Conservation (phyloP, 2,113 vertebrate genomes). For the Xenopus borealis region DNA sequence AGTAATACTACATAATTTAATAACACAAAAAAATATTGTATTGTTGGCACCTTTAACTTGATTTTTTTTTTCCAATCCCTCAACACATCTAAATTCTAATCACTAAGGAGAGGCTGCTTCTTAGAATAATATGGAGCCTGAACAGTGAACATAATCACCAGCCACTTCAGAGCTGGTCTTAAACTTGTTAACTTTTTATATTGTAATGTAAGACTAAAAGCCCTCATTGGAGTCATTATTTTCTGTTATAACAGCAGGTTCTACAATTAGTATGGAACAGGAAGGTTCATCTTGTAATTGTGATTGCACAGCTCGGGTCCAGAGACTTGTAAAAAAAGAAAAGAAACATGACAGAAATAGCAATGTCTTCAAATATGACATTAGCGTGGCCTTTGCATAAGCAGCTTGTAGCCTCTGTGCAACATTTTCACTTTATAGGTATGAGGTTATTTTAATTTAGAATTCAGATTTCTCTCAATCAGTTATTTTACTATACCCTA, state of each 20-base stretch:
- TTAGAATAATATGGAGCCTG: background rate
- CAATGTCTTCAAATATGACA: conserved; percentile 43
- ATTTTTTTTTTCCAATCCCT: background rate
- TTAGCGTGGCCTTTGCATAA: background rate
- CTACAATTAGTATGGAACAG: conserved; percentile 60
- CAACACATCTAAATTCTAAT: background rate
- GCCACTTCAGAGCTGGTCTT: conserved; percentile 5
- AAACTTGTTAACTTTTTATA: conserved; percentile 31
- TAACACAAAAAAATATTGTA: too few relatives aligned
- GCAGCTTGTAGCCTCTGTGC: background rate
- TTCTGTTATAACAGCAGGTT: conserved; percentile 40
- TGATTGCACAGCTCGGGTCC: conserved; percentile 69
- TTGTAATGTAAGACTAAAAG: conserved; percentile 31
- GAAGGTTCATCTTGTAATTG: conserved; percentile 65
- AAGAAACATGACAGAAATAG: conserved; percentile 64
- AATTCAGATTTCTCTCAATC: too few relatives aligned
- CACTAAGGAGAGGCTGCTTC: background rate
- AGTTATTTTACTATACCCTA: too few relatives aligned
- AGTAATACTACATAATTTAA: too few relatives aligned
- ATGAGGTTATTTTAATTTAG: background rate
- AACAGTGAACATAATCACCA: background rate
- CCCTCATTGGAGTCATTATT: conserved; percentile 37
- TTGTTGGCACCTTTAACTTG: background rate
- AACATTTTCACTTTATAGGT: background rate
- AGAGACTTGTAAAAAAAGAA: conserved; percentile 51